Conservation (phyloP, 1,140 invertebrate genomes). For the Mamestra configurata region DNA sequence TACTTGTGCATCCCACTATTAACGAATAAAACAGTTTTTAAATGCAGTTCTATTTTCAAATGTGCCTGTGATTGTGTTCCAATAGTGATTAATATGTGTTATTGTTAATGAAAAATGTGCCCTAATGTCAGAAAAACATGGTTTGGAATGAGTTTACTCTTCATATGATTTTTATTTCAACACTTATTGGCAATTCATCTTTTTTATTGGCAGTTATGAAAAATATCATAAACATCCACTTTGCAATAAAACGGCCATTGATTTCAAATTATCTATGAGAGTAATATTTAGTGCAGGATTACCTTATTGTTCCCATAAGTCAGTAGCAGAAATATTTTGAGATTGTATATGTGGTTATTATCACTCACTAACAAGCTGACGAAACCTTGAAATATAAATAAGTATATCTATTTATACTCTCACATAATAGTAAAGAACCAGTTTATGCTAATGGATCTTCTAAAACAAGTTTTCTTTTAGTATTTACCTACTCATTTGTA, state of each 20-base stretch:
- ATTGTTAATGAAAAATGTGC: slow-evolving; percentile 33
- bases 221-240: slow-evolving; percentile 10
- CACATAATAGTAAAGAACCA: slow-evolving; percentile 10
- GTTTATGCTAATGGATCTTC: neutral
- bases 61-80: slow-evolving; percentile 45
- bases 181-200: neutral
- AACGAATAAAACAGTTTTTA: slow-evolving; percentile 1
- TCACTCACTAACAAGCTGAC: slow-evolving; percentile 16
- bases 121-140: slow-evolving; percentile 14
- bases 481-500: neutral
- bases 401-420: slow-evolving; percentile 13
- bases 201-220: neutral
- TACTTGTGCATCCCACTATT: slow-evolving; percentile 11
- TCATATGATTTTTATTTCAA: neutral
- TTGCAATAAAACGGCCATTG: slow-evolving; percentile 28
- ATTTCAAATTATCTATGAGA: slow-evolving; percentile 22
- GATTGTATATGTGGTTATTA: slow-evolving; percentile 13
- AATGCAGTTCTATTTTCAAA: slow-evolving; percentile 40
- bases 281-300: neutral
- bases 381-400: slow-evolving; percentile 14
- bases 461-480: neutral
- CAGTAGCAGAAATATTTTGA: neutral
- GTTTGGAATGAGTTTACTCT: slow-evolving; percentile 28
- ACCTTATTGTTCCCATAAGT: slow-evolving; percentile 27
- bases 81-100: slow-evolving; percentile 45